A percentile compares a stretch with the other conserved stretches of the same genome.
Evolutionary conservation across 2,888 invertebrate species (phyloP).

Genomic region (Cistogaster globosa): DNA sequence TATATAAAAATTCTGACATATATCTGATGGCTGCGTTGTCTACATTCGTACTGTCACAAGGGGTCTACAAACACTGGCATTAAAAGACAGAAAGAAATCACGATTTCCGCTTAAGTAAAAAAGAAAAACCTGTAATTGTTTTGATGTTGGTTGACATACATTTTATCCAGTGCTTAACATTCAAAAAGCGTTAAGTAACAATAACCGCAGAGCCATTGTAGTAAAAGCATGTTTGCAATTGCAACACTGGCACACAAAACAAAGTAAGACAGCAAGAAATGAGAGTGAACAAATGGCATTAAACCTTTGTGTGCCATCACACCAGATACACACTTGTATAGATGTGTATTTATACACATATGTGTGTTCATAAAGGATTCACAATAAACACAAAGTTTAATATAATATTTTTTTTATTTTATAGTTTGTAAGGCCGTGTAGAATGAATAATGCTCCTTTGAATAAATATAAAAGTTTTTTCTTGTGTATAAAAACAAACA

Average conservation of each 20-base stretch:
- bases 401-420: not conserved
- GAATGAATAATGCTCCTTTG: constrained; percentile 15
- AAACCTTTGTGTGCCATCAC: not conserved
- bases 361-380: constrained; percentile 18
- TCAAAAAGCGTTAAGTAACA: constrained; percentile 27
- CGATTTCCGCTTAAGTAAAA: constrained; percentile 13
- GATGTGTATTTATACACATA: not conserved
- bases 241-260: constrained; percentile 1
- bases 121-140: not conserved
- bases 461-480: not conserved
- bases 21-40: too few relatives aligned
- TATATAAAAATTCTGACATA: too few relatives aligned
- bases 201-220: not conserved
- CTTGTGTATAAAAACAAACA: constrained; percentile 23
- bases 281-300: constrained; percentile 23
- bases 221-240: not conserved
- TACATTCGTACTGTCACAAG: too few relatives aligned
- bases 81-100: not conserved
- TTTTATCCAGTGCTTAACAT: constrained; percentile 5
- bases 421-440: constrained; percentile 1
- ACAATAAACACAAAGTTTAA: constrained; percentile 12
- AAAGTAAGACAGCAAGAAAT: constrained; percentile 10
- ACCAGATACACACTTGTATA: not conserved
- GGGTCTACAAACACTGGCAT: not conserved
- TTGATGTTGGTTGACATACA: constrained; percentile 12